phyloP scores from a whole-genome alignment of 2,113 vertebrate genomes.

The Microcebus jonahi region DNA sequence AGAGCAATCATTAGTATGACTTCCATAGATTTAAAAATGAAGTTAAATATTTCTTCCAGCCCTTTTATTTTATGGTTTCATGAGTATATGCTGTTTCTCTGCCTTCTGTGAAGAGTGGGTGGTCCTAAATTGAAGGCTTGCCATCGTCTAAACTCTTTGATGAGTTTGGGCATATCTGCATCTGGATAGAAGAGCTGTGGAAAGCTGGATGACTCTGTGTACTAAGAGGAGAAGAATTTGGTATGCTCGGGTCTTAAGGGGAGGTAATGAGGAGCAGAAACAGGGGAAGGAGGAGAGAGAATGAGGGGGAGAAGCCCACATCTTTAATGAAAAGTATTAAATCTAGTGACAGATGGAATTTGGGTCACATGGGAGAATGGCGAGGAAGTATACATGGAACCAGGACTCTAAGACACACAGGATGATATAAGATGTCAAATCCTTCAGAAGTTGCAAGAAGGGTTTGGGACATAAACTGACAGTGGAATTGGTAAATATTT shows the following conservation, averaged over 20 bases:
- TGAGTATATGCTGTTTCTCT: not conserved
- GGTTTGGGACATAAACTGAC: not conserved
- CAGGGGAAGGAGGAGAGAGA: fast-evolving
- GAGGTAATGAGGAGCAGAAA: not conserved
- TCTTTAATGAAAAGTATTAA: not conserved
- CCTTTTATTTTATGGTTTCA: not conserved
- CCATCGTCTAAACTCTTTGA: not conserved
- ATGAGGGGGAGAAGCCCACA: not conserved
- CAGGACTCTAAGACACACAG: not conserved
- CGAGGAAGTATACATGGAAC: not conserved
- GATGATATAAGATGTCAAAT: not conserved
- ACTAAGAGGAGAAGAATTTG: not conserved
- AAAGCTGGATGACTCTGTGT: not conserved
- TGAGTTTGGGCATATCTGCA: not conserved
- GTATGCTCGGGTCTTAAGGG: not conserved
- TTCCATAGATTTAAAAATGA: slow-evolving; percentile 36
- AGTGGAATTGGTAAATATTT: not conserved
- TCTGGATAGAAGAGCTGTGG: not conserved
- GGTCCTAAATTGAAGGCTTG: not conserved
- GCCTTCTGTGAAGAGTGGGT: not conserved
- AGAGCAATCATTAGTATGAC: not conserved
- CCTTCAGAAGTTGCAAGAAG: not conserved
- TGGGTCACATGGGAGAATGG: not conserved
- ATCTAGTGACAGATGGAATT: not conserved
- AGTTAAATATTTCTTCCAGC: not conserved